phyloP scores from a whole-genome alignment of 2,113 vertebrate genomes.

The Xyrauchen texanus region DNA sequence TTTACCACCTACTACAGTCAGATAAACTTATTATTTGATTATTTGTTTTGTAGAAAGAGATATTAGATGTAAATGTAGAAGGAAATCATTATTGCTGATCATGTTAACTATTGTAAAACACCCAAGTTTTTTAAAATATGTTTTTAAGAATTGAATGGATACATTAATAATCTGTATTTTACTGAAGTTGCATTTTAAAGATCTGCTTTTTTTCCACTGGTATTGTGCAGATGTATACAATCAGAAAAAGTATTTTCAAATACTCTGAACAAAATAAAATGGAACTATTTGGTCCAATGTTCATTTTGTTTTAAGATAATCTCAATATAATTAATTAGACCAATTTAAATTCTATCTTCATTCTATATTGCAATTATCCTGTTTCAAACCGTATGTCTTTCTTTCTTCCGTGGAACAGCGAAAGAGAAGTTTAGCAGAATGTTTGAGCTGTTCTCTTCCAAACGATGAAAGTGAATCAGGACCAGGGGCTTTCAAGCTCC shows the following conservation, averaged over 20 bases:
- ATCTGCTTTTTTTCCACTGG: not conserved
- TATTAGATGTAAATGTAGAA: not conserved
- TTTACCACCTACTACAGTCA: not conserved
- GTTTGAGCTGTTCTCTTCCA: too few relatives aligned
- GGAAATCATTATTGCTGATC: not conserved
- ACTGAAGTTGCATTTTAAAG: slow-evolving; percentile 16
- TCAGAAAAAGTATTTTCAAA: slow-evolving; percentile 17
- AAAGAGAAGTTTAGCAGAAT: too few relatives aligned
- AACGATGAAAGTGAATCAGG: too few relatives aligned
- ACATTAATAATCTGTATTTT: slow-evolving; percentile 16
- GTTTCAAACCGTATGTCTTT: too few relatives aligned
- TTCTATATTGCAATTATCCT: too few relatives aligned
- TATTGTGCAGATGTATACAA: slow-evolving; percentile 23
- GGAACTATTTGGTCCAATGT: not conserved
- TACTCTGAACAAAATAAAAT: not conserved
- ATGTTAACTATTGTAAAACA: not conserved
- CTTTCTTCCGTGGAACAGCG: too few relatives aligned
- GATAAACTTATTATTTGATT: not conserved
- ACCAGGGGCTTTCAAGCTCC: too few relatives aligned
- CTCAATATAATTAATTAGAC: too few relatives aligned
- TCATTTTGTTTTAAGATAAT: not conserved
- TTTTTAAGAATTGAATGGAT: not conserved
- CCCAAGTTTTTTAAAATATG: not conserved
- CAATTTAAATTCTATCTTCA: too few relatives aligned
- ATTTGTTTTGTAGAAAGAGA: not conserved